phyloP scores from a whole-genome alignment of 2,888 invertebrate species.

The Thalpophila matura region DNA sequence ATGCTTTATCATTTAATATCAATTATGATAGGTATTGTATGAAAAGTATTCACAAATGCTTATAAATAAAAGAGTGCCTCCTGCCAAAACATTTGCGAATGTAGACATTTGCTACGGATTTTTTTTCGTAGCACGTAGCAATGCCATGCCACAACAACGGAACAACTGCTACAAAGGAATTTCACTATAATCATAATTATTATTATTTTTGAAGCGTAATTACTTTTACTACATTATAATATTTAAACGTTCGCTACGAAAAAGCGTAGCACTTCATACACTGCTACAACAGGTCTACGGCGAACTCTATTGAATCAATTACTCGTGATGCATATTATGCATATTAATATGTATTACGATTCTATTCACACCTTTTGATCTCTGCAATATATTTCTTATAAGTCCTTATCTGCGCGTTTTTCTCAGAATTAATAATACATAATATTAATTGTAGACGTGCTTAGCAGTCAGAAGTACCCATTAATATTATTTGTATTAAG shows the following conservation, averaged over 20 bases:
- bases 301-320: not conserved
- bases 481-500: too few relatives aligned
- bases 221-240: not conserved
- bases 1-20: not conserved
- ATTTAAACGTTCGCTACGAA: conserved; percentile 13
- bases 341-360: conserved; percentile 26
- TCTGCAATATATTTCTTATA: conserved; percentile 1
- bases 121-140: conserved; percentile 30
- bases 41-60: conserved; percentile 1
- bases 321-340: not conserved
- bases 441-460: not conserved
- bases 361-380: conserved; percentile 27
- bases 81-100: not conserved
- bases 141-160: not conserved
- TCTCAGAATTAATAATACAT: conserved; percentile 13
- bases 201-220: too few relatives aligned
- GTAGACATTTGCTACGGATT: conserved; percentile 27
- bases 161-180: too few relatives aligned
- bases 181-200: too few relatives aligned
- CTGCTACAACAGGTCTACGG: not conserved
- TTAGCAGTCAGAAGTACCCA: conserved; percentile 4
- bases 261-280: conserved; percentile 8
- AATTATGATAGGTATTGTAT: not conserved
- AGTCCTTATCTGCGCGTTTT: conserved; percentile 2
- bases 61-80: too few relatives aligned